These are phyloP conservation scores for Marmota monax DNA, from an alignment of 2,113 vertebrate genomes.

Conservation along the genomic window DNA sequence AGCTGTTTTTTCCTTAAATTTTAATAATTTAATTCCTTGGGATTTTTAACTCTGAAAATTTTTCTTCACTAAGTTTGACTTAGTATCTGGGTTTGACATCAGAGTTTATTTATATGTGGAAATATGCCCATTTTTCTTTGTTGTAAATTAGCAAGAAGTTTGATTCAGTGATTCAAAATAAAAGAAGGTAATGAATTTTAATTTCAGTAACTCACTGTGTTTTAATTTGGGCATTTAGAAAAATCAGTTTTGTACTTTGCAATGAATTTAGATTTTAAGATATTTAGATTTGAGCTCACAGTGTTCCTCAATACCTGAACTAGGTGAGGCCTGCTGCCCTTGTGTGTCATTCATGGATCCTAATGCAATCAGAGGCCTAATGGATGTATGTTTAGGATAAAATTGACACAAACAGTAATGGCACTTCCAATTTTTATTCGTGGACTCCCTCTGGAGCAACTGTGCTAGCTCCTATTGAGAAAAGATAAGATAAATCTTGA, in stretches of 20 bases:
- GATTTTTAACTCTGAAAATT: slow-evolving; percentile 17
- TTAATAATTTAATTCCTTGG: slow-evolving; percentile 11
- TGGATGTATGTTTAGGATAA: neutral
- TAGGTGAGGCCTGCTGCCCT: neutral
- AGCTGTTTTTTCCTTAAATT: neutral
- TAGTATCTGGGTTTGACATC: slow-evolving; percentile 1
- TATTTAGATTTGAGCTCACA: neutral
- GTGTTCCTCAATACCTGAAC: neutral
- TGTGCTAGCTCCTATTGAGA: too few species aligned
- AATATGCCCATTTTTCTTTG: neutral
- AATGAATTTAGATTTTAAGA: neutral
- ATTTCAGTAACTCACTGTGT: neutral
- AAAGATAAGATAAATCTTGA: neutral
- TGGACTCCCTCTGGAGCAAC: neutral
- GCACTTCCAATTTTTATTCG: neutral
- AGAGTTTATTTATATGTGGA: neutral
- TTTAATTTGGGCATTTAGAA: slow-evolving; percentile 23
- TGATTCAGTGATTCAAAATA: neutral
- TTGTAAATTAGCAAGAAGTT: neutral
- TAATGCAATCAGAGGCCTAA: neutral
- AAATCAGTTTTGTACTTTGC: slow-evolving; percentile 21
- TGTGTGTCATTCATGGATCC: neutral
- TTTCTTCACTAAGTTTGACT: neutral
- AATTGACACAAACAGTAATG: neutral
- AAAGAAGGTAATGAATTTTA: neutral